Evolutionary conservation across 2,797 vertebrate genomes (phyloP).

Genomic region (Aphelocoma californica): DNA sequence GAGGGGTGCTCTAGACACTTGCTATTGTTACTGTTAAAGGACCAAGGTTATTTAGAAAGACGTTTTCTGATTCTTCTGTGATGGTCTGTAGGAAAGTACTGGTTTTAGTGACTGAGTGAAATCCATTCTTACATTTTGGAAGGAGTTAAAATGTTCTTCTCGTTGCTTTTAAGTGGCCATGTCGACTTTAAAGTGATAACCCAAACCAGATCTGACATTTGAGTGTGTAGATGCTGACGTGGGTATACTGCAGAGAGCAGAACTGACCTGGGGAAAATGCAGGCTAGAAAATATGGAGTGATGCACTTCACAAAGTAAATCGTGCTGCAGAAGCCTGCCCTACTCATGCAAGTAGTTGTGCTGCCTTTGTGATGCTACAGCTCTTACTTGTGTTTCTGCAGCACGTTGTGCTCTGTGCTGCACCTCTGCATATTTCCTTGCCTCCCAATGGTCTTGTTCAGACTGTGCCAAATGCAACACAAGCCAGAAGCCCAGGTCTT

Average conservation of each 20-base stretch:
- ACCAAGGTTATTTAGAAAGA: not conserved
- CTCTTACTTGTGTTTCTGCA: not conserved
- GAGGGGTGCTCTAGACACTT: not conserved
- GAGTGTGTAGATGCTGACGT: not conserved
- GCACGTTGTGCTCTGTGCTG: not conserved
- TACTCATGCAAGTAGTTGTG: not conserved
- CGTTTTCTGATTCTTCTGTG: not conserved
- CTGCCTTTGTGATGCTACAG: not conserved
- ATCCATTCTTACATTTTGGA: not conserved
- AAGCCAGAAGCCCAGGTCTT: not conserved
- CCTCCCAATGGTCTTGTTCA: not conserved
- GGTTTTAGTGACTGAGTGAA: not conserved
- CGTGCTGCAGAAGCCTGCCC: not conserved
- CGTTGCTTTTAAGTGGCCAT: not conserved
- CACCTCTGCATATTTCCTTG: rapidly evolving
- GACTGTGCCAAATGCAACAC: not conserved
- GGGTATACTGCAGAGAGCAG: not conserved
- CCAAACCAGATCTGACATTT: not conserved
- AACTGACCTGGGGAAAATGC: not conserved
- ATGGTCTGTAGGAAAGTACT: not conserved
- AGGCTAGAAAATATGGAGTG: not conserved
- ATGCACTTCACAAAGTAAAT: not conserved
- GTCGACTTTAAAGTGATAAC: constrained; percentile 10
- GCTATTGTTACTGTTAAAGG: not conserved
- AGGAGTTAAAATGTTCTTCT: constrained; percentile 7